Percentiles rank a stretch among this genome's conserved stretches.
Conservation (phyloP, 2,113 vertebrate genomes). For the Ictalurus punctatus region DNA sequence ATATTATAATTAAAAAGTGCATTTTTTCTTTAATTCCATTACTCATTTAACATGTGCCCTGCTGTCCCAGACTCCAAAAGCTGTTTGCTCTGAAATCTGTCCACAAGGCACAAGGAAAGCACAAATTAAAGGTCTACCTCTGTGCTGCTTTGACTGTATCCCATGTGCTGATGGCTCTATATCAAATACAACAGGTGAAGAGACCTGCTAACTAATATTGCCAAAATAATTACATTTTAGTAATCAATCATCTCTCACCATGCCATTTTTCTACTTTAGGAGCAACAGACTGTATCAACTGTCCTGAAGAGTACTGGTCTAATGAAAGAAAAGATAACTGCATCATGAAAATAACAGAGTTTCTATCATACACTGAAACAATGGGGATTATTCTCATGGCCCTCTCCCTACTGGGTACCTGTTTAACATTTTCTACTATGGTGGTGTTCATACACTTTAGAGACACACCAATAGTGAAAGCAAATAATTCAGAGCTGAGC, state of each 20-base stretch:
- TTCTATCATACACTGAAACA: conserved; percentile 49
- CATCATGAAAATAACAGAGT: conserved; percentile 51
- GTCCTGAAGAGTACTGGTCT: conserved; percentile 53
- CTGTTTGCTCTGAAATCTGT: conserved; percentile 68
- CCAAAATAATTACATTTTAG: conserved; percentile 32
- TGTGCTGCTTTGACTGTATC: conserved; percentile 64
- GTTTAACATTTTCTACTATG: conserved; percentile 56
- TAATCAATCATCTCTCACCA: conserved; percentile 47
- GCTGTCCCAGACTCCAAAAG: conserved; percentile 35
- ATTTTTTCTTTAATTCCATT: conserved; percentile 33
- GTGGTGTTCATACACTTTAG: conserved; percentile 57
- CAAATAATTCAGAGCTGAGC: conserved; percentile 57
- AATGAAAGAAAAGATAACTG: conserved; percentile 51
- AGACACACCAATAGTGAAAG: conserved; percentile 55
- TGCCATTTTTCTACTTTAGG: conserved; percentile 43
- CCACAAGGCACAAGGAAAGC: conserved; percentile 70
- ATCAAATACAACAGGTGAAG: conserved; percentile 66
- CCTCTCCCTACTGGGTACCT: conserved; percentile 44
- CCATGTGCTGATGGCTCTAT: conserved; percentile 65
- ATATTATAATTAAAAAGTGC: too few relatives aligned
- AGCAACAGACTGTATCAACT: conserved; percentile 55
- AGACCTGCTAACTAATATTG: conserved; percentile 63
- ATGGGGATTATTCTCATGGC: conserved; percentile 49
- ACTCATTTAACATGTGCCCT: conserved; percentile 61
- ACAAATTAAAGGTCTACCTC: conserved; percentile 61